Base-by-base conservation (phyloP, 2,113 vertebrate species). In the Myotis lucifugus region DNA sequence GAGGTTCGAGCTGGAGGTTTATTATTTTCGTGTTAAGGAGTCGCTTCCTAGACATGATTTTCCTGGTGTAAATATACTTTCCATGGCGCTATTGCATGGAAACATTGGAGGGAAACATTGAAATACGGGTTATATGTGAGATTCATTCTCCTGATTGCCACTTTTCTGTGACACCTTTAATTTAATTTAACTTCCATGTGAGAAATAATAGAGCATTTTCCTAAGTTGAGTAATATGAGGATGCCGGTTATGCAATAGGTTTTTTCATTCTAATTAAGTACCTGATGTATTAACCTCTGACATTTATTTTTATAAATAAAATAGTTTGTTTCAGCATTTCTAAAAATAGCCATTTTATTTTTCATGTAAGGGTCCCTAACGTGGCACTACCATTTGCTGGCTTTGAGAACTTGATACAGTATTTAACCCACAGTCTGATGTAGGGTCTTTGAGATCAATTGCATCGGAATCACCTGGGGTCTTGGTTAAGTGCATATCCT, bases 201-300 rank as follows among this genome's bases (percentile, higher is more conserved):
- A 66, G 48, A 89, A 78, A 90, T 84, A 73, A 74, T 32, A 56
- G 37, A 90, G 27, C 6, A 19, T 91, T 94, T 91, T 88, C 56
- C 25, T 79, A 87, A 84, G 11, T 78, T 61, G 42, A 84, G 19
- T 79, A 32, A 42, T 86, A 86, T 90, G 29, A 91, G 37, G 37
- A 27, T 83, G 40, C 1, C 34, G 34, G n/a, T 83, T 92, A 46
- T 69, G 25, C 46, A 61, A 0, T 72, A 81, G 5, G 6, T 34
- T 92, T 90, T 90, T 94, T 70, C 32, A 72, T 81, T 84, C 48
- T 61, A 23, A 37, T 56, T 61, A 89, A 82, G 66, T 81, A n/a
- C 27, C 54, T 54, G 10, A 56, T 64, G 40, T 88, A 15, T n/a
- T 95, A 81, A 6, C 8, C 48, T 86, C 34, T 69, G 21, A n/a